Conservation (phyloP, 2,797 vertebrate genomes). For the Girardinus metallicus region DNA sequence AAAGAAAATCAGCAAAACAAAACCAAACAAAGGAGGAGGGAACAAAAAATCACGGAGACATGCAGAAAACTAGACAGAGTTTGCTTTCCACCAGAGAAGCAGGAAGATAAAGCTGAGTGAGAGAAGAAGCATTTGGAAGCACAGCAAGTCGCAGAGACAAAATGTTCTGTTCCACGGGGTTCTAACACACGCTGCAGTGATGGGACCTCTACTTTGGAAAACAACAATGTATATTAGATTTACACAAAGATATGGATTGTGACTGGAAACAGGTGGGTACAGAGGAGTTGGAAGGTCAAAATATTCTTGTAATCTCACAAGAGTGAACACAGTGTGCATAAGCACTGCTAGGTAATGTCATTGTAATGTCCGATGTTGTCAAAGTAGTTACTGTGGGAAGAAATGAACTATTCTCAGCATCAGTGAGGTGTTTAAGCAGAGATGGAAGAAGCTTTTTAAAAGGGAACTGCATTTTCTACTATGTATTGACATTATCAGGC, state of each 20-base stretch:
- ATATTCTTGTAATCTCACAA: background rate
- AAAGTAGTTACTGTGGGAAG: background rate
- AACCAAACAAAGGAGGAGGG: background rate
- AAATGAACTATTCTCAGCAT: background rate
- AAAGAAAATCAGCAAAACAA: conserved; percentile 2
- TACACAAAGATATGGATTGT: background rate
- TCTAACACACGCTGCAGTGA: conserved; percentile 33
- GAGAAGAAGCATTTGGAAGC: conserved; percentile 29
- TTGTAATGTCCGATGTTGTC: background rate
- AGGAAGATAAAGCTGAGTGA: conserved; percentile 25
- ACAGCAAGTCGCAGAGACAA: conserved; percentile 26
- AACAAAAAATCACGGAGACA: conserved; percentile 3
- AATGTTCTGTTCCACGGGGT: conserved; percentile 21
- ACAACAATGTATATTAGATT: background rate
- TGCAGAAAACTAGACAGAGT: conserved; percentile 24
- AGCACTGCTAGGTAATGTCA: background rate
- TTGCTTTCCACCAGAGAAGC: conserved; percentile 25
- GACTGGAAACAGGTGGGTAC: background rate
- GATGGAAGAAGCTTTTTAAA: background rate
- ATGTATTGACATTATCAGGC: background rate
- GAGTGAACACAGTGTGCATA: background rate
- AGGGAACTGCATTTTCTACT: background rate
- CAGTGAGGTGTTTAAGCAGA: background rate
- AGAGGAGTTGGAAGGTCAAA: background rate
- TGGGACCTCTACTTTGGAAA: conserved; percentile 5